Evolutionary conservation across 2,797 vertebrate species (phyloP).

Genomic region (Arrhamphus sclerolepis): DNA sequence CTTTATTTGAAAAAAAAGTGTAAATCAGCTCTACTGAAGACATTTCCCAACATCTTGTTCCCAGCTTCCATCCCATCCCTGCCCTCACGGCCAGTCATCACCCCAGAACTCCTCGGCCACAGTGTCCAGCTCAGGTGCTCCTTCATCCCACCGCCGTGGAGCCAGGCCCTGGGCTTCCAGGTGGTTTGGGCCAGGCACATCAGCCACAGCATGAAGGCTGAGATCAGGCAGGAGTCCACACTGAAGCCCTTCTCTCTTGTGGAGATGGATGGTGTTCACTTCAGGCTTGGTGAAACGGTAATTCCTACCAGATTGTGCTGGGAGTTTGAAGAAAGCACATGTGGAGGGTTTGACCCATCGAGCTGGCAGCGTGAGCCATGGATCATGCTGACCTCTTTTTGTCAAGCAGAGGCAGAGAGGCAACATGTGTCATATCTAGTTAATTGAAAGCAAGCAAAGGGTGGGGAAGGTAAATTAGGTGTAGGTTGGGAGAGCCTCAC

Average conservation of each 20-base stretch:
- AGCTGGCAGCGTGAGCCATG: slow-evolving; percentile 14
- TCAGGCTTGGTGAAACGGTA: slow-evolving; percentile 85
- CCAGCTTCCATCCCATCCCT: slow-evolving; percentile 66
- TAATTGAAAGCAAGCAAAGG: slow-evolving; percentile 32
- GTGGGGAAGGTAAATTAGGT: slow-evolving; percentile 51
- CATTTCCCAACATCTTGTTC: not conserved
- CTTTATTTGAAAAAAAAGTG: not conserved
- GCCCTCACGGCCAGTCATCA: slow-evolving; percentile 72
- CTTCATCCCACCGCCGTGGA: slow-evolving; percentile 57
- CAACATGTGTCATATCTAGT: slow-evolving; percentile 29
- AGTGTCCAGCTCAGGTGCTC: slow-evolving; percentile 79
- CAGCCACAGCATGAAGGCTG: slow-evolving; percentile 76
- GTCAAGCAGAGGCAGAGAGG: slow-evolving; percentile 28
- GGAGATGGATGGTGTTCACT: slow-evolving; percentile 85
- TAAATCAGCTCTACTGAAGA: not conserved
- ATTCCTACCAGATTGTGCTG: slow-evolving; percentile 44
- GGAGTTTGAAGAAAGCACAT: slow-evolving; percentile 16
- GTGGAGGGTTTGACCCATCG: slow-evolving; percentile 31
- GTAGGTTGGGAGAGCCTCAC: slow-evolving; percentile 42
- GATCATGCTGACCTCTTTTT: slow-evolving; percentile 38
- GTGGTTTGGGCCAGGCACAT: slow-evolving; percentile 81
- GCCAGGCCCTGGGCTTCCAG: slow-evolving; percentile 54
- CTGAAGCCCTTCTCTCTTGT: slow-evolving; percentile 67
- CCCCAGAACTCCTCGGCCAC: slow-evolving; percentile 73
- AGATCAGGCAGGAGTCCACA: slow-evolving; percentile 80